Conservation (phyloP, 1,140 invertebrate genomes). For the Drosophila repletoides region DNA sequence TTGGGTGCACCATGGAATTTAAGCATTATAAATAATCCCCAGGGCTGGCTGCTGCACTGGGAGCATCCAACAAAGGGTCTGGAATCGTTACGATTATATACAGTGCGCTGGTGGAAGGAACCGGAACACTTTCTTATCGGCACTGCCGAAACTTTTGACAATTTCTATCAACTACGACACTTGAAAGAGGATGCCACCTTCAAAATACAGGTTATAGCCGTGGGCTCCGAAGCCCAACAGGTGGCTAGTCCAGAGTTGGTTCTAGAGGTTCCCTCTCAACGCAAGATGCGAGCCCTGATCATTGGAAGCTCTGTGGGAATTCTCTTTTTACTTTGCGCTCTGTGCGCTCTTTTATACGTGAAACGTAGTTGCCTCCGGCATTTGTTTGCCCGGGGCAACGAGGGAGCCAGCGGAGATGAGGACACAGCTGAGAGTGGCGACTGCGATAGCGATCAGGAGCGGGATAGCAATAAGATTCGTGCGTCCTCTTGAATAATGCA, state of each 20-base stretch:
- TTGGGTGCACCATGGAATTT: slow-evolving; percentile 87
- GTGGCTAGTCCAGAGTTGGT: slow-evolving; percentile 84
- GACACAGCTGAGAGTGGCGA: slow-evolving; percentile 63
- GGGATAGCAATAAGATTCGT: slow-evolving; percentile 61
- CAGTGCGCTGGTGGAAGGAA: slow-evolving; percentile 85
- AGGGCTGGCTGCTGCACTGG: slow-evolving; percentile 90
- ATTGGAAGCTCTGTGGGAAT: slow-evolving; percentile 86
- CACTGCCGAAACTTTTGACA: slow-evolving; percentile 86
- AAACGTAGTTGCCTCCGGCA: slow-evolving; percentile 78
- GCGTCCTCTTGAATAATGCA: slow-evolving; percentile 67
- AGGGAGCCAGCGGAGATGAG: slow-evolving; percentile 46
- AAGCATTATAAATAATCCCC: slow-evolving; percentile 83
- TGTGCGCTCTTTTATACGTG: slow-evolving; percentile 85
- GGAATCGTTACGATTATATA: slow-evolving; percentile 85
- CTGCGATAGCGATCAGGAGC: slow-evolving; percentile 62
- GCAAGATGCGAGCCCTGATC: slow-evolving; percentile 85
- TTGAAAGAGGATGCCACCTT: slow-evolving; percentile 87
- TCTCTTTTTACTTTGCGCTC: slow-evolving; percentile 84
- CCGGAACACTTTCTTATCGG: slow-evolving; percentile 85
- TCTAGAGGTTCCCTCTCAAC: slow-evolving; percentile 85
- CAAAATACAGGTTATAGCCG: slow-evolving; percentile 86
- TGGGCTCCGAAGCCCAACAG: slow-evolving; percentile 84
- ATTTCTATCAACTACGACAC: slow-evolving; percentile 85
- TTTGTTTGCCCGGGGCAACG: slow-evolving; percentile 54
- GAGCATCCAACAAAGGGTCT: slow-evolving; percentile 85